Percentiles rank a stretch among this genome's conserved stretches.
phyloP scores from a whole-genome alignment of 64 coral and sea anemone genomes.

The Montipora foliosa region DNA sequence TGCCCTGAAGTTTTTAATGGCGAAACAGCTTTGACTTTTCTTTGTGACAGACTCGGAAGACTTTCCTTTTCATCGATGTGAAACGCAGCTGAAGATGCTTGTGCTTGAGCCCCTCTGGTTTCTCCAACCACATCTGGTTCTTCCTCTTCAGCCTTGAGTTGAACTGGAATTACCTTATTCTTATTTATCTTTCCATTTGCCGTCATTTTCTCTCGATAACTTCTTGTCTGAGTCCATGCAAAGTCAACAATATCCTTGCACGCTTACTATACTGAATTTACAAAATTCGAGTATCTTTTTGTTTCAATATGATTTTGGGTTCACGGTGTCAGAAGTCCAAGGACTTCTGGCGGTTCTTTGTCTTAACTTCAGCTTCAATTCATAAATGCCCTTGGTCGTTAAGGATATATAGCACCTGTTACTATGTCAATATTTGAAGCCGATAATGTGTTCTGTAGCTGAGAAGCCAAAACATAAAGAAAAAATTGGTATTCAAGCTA shows the following conservation, averaged over 20 bases:
- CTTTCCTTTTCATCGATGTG: conserved; percentile 5
- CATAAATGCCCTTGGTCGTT: background rate
- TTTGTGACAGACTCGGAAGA: background rate
- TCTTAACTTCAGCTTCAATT: background rate
- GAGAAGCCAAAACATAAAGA: background rate
- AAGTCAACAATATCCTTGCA: background rate
- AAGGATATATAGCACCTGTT: conserved; percentile 5
- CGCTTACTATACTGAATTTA: background rate
- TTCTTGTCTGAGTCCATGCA: background rate
- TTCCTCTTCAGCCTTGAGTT: conserved; percentile 45
- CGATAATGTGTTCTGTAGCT: background rate
- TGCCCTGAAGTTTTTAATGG: conserved; percentile 29
- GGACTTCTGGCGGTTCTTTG: background rate
- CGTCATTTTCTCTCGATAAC: conserved; percentile 35
- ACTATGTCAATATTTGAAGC: background rate
- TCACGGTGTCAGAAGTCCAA: no score
- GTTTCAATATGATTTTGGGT: background rate
- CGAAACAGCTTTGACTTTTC: conserved; percentile 35
- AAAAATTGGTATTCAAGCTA: background rate
- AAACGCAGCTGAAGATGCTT: background rate
- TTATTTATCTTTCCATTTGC: conserved; percentile 85
- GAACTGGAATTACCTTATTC: conserved; percentile 86
- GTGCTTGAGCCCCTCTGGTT: background rate
- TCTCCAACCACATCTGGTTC: conserved; percentile 37
- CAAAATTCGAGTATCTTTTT: background rate